Percentiles rank a stretch among this genome's conserved stretches.
Conservation (phyloP, 1,140 invertebrate genomes). For the Akabosia matsudoensis region DNA sequence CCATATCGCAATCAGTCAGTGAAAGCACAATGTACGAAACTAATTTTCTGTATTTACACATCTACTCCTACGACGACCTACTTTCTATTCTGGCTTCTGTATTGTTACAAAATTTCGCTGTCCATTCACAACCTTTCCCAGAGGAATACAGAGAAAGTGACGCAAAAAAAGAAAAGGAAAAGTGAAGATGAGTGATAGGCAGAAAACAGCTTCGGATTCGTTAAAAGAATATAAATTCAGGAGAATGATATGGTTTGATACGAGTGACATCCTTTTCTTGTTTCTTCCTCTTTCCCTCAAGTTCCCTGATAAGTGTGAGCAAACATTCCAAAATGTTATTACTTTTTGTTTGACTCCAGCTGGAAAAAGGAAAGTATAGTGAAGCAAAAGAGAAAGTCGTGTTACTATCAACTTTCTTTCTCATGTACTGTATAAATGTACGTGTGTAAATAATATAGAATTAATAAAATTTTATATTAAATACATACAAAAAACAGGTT, state of each 20-base stretch:
- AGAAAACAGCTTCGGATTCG: too few relatives aligned
- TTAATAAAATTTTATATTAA: background rate
- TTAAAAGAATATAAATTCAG: too few relatives aligned
- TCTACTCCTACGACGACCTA: too few relatives aligned
- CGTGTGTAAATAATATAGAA: background rate
- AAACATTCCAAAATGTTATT: background rate
- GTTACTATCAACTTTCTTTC: background rate
- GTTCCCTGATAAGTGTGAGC: background rate
- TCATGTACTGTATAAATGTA: background rate
- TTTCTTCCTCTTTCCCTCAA: background rate
- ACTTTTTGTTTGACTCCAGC: slow-evolving; percentile 5
- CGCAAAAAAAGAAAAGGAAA: background rate
- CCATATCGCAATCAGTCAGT: too few relatives aligned
- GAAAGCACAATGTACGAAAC: too few relatives aligned
- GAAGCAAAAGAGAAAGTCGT: background rate
- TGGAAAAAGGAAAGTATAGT: background rate
- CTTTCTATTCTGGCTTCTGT: background rate
- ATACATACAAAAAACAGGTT: background rate
- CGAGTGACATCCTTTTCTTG: background rate
- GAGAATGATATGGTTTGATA: too few relatives aligned
- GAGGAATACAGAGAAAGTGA: too few relatives aligned
- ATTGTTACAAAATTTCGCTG: background rate
- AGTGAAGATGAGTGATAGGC: background rate
- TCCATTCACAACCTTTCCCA: background rate
- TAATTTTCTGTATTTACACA: too few relatives aligned